Evolutionary conservation across 2,888 invertebrate species (phyloP), one percentile per base, ranked within the genome.

Genomic region (Corbicula japonica): DNA sequence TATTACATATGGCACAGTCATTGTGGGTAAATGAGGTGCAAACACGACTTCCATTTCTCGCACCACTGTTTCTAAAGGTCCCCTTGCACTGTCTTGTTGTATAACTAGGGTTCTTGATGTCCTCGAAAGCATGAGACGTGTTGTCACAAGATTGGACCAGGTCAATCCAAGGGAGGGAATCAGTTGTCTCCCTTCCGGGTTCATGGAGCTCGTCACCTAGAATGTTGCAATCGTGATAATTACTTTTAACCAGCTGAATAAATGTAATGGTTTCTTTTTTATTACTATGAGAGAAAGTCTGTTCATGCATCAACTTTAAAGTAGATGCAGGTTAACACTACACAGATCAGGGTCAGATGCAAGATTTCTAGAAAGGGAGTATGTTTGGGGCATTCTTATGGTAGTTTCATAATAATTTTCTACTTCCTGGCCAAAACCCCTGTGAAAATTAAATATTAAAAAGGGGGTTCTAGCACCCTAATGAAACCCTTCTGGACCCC

Each of bases 81-180:
- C 81, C 8, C 71, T 74, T 15, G 75, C 77, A 74, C 76, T 76
- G 12, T 74, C 79, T 68, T 80, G 80, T 32, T 84, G 80, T 21
- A 86, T 77, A 1, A 60, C 72, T 8, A 86, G 54, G 38, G 72
- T 68, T 44, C 74, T 79, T 23, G 72, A 80, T 46, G 87, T 86
- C 38, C 93, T 88, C n/a, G 90, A 87, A 68, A 96, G 91, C 88
- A 94, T 92, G 74, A 96, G 93, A 35, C 96, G 94, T 8, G 95
- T 95, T 0, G 95, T 95, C 2, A 96, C 94, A 60, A 95, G 92
- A 91, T 96, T 96, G 6, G 95, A 94, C 96, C 96, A 96, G 5
- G 95, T 94, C 44, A 96, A 89, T 0, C 96, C 96, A 74, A 96
- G 93, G 58, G 95, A 94, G 2, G 96, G 95, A 28, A 95, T 93